Conservation (phyloP, 1,140 invertebrate species). For the Eriocheir sinensis region DNA sequence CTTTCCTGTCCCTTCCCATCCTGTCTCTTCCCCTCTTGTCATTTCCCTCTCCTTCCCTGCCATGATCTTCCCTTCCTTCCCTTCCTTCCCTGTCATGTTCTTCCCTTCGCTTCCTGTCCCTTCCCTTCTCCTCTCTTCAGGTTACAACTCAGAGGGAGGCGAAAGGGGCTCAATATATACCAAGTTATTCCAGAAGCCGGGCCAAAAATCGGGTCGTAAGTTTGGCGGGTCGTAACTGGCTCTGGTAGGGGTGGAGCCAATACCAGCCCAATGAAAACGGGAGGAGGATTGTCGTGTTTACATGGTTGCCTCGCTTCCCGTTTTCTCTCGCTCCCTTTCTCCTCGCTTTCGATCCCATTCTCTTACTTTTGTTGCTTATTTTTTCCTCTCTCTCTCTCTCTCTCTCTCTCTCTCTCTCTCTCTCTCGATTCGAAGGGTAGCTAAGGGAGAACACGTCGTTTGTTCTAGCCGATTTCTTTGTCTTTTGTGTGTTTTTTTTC, state of each 20-base stretch:
- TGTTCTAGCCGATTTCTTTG: neutral
- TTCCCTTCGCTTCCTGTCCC: neutral
- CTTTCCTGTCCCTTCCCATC: too few relatives aligned
- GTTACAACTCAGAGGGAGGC: neutral
- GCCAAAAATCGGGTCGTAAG: neutral
- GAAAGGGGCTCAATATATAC: conserved; percentile 24
- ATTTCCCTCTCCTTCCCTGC: too few relatives aligned
- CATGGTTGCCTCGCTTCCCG: neutral
- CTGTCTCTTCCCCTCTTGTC: too few relatives aligned
- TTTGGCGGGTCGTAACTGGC: neutral
- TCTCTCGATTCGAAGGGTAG: neutral
- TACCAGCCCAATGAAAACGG: conserved; percentile 13
- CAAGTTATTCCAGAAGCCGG: neutral
- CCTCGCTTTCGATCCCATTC: too few relatives aligned
- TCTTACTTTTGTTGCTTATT: too few relatives aligned
- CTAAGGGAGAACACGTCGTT: neutral
- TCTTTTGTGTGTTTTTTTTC: neutral
- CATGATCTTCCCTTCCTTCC: too few relatives aligned
- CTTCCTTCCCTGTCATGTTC: too few relatives aligned
- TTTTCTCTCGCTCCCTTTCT: neutral
- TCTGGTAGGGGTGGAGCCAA: neutral
- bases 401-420: neutral
- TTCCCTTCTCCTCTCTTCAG: neutral
- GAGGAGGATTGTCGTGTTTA: conserved; percentile 20
- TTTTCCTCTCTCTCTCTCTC: neutral